These are phyloP conservation scores for Theristicus caerulescens DNA, from an alignment of 2,113 vertebrate species.

Conservation along the genomic window DNA sequence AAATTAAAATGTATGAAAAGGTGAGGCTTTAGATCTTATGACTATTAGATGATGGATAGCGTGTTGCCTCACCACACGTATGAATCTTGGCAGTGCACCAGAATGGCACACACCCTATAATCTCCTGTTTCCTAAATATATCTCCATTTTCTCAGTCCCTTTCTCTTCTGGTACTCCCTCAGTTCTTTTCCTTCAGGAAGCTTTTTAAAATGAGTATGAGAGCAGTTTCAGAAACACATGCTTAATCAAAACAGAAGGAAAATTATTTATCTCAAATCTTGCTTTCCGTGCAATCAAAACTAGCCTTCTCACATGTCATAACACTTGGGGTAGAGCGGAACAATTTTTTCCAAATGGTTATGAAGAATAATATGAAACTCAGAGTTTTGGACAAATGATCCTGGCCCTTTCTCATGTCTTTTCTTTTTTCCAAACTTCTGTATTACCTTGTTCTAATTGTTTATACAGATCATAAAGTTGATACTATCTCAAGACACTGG, in stretches of 20 bases:
- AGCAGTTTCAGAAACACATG: neutral
- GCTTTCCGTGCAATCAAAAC: constrained; percentile 5
- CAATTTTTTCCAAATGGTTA: neutral
- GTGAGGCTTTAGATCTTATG: neutral
- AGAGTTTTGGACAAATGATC: neutral
- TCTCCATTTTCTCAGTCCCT: neutral
- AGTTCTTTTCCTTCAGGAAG: neutral
- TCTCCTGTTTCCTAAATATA: neutral
- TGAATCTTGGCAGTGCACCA: neutral
- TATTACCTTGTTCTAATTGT: neutral
- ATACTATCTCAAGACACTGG: neutral
- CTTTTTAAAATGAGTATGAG: neutral
- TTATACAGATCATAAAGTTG: neutral
- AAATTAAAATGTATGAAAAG: neutral
- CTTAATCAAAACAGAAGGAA: neutral
- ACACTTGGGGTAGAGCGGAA: neutral
- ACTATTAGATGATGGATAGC: neutral
- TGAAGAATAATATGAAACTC: neutral
- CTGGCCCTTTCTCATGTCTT: neutral
- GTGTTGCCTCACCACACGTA: neutral
- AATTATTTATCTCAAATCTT: neutral
- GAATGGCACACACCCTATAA: neutral
- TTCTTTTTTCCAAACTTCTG: neutral
- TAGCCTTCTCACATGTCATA: neutral
- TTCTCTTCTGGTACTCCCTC: neutral